phyloP scores from a whole-genome alignment of 2,797 vertebrate species.

The Macroramphosus scolopax region DNA sequence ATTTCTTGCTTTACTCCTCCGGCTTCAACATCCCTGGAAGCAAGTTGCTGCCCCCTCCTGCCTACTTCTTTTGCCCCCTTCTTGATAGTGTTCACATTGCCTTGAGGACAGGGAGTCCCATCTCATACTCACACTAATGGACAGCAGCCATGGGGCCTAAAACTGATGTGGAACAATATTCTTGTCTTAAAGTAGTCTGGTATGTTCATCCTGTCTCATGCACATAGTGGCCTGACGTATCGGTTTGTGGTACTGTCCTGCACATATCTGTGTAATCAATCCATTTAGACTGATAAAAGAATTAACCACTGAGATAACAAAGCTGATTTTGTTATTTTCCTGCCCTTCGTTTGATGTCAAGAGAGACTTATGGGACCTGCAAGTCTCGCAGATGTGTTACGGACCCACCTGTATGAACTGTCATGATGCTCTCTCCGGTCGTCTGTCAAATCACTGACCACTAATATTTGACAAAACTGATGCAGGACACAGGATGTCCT shows the following conservation, averaged over 20 bases:
- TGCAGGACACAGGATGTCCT: slow-evolving; percentile 27
- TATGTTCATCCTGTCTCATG: slow-evolving; percentile 37
- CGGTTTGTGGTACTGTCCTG: slow-evolving; percentile 44
- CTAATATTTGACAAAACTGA: slow-evolving; percentile 23
- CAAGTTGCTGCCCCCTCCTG: slow-evolving; percentile 27
- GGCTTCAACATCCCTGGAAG: slow-evolving; percentile 30
- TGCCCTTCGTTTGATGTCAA: slow-evolving; percentile 25
- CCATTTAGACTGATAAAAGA: slow-evolving; percentile 31
- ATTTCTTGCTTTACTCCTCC: slow-evolving; percentile 36
- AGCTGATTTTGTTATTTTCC: slow-evolving; percentile 27
- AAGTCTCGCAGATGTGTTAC: slow-evolving; percentile 16
- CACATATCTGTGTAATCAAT: slow-evolving; percentile 35
- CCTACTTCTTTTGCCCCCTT: slow-evolving; percentile 13
- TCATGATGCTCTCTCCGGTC: slow-evolving; percentile 2
- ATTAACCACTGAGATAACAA: slow-evolving; percentile 24
- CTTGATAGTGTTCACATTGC: slow-evolving; percentile 54
- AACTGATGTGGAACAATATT: slow-evolving; percentile 53
- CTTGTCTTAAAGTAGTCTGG: slow-evolving; percentile 38
- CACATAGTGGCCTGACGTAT: slow-evolving; percentile 53
- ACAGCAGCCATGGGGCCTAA: slow-evolving; percentile 52
- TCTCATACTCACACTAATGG: slow-evolving; percentile 41
- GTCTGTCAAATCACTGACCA: slow-evolving; percentile 6
- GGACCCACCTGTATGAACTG: slow-evolving; percentile 13
- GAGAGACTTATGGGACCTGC: slow-evolving; percentile 11
- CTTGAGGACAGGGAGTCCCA: slow-evolving; percentile 60